phyloP scores from a whole-genome alignment of 2,797 vertebrate species.

The Melanotaenia parkinsoni region DNA sequence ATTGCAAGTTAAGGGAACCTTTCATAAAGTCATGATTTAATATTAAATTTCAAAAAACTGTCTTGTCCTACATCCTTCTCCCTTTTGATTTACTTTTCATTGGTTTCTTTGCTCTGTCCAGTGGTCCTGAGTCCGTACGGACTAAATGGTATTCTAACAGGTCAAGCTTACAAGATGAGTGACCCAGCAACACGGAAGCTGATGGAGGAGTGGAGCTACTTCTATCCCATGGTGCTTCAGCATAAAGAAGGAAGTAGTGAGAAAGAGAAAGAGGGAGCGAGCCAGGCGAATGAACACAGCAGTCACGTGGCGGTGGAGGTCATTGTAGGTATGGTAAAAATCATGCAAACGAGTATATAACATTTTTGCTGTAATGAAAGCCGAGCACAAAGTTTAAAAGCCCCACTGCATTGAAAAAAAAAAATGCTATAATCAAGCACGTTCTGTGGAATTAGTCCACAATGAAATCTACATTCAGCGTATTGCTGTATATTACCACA shows the following conservation, averaged over 20 bases:
- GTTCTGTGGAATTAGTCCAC: conserved; percentile 1
- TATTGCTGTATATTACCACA: neutral
- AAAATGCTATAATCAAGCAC: neutral
- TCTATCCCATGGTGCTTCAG: conserved; percentile 95
- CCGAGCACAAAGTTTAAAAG: neutral
- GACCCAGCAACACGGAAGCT: conserved; percentile 93
- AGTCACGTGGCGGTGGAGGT: conserved; percentile 95
- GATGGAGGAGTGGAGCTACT: conserved; percentile 98
- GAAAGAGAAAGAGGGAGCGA: conserved; percentile 75
- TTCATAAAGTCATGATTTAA: neutral
- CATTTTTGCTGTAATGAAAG: conserved; percentile 1
- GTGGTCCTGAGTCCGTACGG: conserved; percentile 96
- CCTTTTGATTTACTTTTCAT: neutral
- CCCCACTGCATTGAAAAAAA: neutral
- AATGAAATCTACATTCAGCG: conserved; percentile 3
- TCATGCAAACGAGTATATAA: neutral
- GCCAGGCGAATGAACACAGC: conserved; percentile 87
- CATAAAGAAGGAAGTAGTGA: conserved; percentile 86
- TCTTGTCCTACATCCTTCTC: neutral
- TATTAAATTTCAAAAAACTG: neutral
- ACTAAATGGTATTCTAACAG: conserved; percentile 93
- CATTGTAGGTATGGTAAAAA: conserved; percentile 89
- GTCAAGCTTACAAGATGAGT: conserved; percentile 95
- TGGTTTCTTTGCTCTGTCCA: conserved; percentile 51
- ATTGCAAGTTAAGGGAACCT: neutral